phyloP scores from a whole-genome alignment of 1,140 invertebrate species.

The Oryctes rhinoceros region DNA sequence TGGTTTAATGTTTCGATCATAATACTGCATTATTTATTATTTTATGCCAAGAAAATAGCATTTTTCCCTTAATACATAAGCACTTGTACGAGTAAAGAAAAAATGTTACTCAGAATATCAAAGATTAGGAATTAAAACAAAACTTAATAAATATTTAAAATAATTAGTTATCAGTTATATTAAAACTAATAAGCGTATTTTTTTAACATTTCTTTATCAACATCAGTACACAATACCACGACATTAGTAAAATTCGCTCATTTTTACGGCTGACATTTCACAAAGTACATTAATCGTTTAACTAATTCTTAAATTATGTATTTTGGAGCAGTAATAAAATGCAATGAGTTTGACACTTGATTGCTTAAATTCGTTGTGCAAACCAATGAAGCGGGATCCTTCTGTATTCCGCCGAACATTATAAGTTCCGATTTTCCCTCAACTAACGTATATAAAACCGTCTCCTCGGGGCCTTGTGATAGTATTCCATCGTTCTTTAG shows the following conservation, averaged over 20 bases:
- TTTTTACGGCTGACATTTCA: constrained; percentile 10
- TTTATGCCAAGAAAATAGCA: neutral
- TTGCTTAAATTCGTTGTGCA: constrained; percentile 62
- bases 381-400: constrained; percentile 69
- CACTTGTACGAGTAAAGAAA: neutral
- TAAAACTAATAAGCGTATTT: constrained; percentile 34
- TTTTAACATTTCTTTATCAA: constrained; percentile 20
- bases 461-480: constrained; percentile 81
- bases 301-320: constrained; percentile 72
- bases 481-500: constrained; percentile 69
- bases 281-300: neutral
- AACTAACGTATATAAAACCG: constrained; percentile 89
- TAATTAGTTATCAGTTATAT: constrained; percentile 21
- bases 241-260: constrained; percentile 4
- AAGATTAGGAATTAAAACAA: neutral
- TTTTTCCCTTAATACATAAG: constrained; percentile 19
- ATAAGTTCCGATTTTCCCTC: constrained; percentile 90
- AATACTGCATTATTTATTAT: constrained; percentile 21
- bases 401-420: constrained; percentile 93
- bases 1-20: neutral
- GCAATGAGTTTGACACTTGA: constrained; percentile 80
- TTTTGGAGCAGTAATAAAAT: constrained; percentile 80
- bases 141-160: neutral
- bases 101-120: neutral
- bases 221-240: constrained; percentile 29